phyloP scores from a whole-genome alignment of 2,888 invertebrate genomes.

The Heliconius charithonia region DNA sequence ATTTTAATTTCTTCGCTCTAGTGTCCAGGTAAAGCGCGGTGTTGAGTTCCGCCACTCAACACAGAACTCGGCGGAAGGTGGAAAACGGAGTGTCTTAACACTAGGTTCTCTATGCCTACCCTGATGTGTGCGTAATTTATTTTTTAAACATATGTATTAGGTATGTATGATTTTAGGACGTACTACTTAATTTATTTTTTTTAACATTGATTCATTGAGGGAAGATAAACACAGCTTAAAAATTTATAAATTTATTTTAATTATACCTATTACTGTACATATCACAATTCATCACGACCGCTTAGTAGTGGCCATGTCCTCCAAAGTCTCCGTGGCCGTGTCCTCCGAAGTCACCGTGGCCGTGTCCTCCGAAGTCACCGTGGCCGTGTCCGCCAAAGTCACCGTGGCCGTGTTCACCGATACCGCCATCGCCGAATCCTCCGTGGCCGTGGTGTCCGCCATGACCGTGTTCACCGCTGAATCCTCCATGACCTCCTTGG shows the following conservation, averaged over 20 bases:
- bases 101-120: too few relatives aligned
- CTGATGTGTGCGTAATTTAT: too few relatives aligned
- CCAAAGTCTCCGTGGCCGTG: slow-evolving; percentile 21
- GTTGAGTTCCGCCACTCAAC: too few relatives aligned
- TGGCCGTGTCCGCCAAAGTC: slow-evolving; percentile 2
- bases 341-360: neutral
- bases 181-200: neutral
- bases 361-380: slow-evolving; percentile 8
- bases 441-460: slow-evolving; percentile 23
- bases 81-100: too few relatives aligned
- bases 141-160: too few relatives aligned
- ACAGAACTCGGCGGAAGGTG: too few relatives aligned
- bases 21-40: too few relatives aligned
- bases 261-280: slow-evolving; percentile 20
- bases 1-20: too few relatives aligned
- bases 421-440: slow-evolving; percentile 30
- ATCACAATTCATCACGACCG: slow-evolving; percentile 7
- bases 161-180: too few relatives aligned
- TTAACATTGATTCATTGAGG: neutral
- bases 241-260: slow-evolving; percentile 1
- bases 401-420: slow-evolving; percentile 8
- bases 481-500: slow-evolving; percentile 16
- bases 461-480: slow-evolving; percentile 25
- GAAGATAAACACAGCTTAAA: neutral
- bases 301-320: slow-evolving; percentile 31